Evolutionary conservation across 2,888 invertebrate genomes (phyloP).

Genomic region (Rotaria socialis): DNA sequence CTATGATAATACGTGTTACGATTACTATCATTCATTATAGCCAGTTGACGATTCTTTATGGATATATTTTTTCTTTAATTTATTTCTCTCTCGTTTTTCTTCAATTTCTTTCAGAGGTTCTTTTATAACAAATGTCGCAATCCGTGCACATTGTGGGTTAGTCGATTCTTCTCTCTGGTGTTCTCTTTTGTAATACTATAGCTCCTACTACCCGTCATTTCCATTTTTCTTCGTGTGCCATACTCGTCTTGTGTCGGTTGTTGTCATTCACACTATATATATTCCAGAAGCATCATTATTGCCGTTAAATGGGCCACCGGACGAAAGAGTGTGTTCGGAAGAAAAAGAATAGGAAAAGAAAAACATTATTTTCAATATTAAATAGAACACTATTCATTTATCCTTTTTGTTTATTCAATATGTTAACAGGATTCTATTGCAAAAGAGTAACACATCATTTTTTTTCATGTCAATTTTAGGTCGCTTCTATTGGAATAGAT

Average conservation of each 20-base stretch:
- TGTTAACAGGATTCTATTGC: too few species aligned
- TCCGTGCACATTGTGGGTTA: background rate
- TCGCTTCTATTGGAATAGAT: background rate
- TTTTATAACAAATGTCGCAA: background rate
- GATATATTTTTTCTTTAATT: background rate
- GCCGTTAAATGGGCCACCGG: background rate
- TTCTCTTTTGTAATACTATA: background rate
- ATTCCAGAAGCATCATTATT: background rate
- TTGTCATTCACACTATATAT: background rate
- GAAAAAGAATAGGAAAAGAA: background rate
- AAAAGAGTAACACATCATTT: too few species aligned
- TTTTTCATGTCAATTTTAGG: background rate
- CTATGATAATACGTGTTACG: background rate
- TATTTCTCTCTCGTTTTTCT: background rate
- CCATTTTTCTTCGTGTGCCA: background rate
- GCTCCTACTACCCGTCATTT: background rate
- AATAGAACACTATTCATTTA: background rate
- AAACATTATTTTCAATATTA: background rate
- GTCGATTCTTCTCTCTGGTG: background rate
- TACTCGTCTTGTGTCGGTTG: background rate
- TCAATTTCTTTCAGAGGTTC: background rate
- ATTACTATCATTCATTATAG: background rate
- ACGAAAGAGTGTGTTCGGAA: background rate
- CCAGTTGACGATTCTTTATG: background rate
- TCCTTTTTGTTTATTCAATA: background rate